Percentiles rank a stretch among this genome's conserved stretches.
phyloP scores from a whole-genome alignment of 2,888 invertebrate species.

The Caenorhabditis virilis region DNA sequence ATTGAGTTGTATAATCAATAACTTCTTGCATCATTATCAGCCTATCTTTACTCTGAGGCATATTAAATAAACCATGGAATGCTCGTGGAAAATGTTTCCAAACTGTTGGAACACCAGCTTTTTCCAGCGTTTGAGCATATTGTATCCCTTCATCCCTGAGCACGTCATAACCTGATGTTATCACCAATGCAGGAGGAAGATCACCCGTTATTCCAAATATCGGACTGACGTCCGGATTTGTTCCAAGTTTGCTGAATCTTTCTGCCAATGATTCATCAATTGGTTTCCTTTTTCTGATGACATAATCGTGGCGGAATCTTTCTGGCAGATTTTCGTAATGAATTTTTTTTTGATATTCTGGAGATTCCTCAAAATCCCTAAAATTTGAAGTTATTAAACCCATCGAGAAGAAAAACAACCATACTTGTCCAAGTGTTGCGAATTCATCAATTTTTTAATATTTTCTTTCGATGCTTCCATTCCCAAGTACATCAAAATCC shows the following conservation, averaged over 20 bases:
- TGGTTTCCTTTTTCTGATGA: constrained; percentile 6
- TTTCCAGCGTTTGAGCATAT: constrained; percentile 52
- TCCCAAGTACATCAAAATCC: constrained; percentile 63
- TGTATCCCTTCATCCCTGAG: constrained; percentile 64
- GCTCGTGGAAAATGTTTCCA: constrained; percentile 50
- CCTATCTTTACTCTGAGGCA: constrained; percentile 55
- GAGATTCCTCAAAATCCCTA: constrained; percentile 14
- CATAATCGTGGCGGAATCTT: constrained; percentile 12
- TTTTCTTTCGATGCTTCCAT: constrained; percentile 51
- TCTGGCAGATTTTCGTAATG: constrained; percentile 5
- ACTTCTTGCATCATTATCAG: constrained; percentile 56
- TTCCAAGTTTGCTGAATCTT: constrained; percentile 28
- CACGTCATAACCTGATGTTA: constrained; percentile 63
- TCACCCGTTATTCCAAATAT: constrained; percentile 51
- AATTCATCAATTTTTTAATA: constrained; percentile 56
- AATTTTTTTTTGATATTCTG: constrained; percentile 10
- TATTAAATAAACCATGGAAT: constrained; percentile 64
- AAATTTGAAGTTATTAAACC: background rate
- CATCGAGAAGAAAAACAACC: background rate
- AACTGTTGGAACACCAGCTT: constrained; percentile 41
- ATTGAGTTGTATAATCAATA: constrained; percentile 21
- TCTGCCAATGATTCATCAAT: constrained; percentile 28
- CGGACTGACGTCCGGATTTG: constrained; percentile 59
- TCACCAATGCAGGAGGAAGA: constrained; percentile 57
- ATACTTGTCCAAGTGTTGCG: constrained; percentile 54